phyloP scores from a whole-genome alignment of 2,888 invertebrate species.

The Odontocolon sp. region DNA sequence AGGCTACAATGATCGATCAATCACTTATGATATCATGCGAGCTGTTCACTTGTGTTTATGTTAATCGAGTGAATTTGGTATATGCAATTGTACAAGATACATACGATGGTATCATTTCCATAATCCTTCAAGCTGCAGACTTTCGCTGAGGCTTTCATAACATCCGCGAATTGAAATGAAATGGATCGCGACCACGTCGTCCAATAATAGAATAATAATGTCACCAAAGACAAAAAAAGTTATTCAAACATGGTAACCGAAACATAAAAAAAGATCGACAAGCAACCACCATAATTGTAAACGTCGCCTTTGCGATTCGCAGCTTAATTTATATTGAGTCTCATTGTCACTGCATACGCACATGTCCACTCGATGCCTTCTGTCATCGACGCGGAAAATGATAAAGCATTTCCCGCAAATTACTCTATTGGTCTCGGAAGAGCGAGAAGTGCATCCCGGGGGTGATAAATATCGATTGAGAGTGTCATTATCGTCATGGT shows the following conservation, averaged over 20 bases:
- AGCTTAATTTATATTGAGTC: neutral
- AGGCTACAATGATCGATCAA: neutral
- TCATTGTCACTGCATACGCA: neutral
- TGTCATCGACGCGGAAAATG: slow-evolving; percentile 3
- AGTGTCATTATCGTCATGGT: slow-evolving; percentile 51
- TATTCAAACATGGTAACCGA: neutral
- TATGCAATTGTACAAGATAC: slow-evolving; percentile 1
- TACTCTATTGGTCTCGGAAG: neutral
- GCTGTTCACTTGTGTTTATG: neutral
- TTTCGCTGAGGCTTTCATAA: neutral
- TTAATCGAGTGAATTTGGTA: slow-evolving; percentile 7
- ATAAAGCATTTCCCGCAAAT: slow-evolving; percentile 26
- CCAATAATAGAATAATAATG: neutral
- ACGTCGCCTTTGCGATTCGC: neutral
- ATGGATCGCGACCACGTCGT: neutral
- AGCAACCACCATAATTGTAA: too few species aligned
- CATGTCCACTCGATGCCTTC: neutral
- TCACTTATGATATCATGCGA: neutral
- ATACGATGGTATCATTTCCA: neutral
- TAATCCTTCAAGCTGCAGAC: neutral
- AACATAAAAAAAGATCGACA: too few species aligned
- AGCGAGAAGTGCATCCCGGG: neutral
- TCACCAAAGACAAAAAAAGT: neutral
- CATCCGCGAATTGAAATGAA: slow-evolving; percentile 1
- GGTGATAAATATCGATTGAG: slow-evolving; percentile 40